Base-by-base conservation (phyloP, 2,888 invertebrate genomes). In the Coenonympha arcania region DNA sequence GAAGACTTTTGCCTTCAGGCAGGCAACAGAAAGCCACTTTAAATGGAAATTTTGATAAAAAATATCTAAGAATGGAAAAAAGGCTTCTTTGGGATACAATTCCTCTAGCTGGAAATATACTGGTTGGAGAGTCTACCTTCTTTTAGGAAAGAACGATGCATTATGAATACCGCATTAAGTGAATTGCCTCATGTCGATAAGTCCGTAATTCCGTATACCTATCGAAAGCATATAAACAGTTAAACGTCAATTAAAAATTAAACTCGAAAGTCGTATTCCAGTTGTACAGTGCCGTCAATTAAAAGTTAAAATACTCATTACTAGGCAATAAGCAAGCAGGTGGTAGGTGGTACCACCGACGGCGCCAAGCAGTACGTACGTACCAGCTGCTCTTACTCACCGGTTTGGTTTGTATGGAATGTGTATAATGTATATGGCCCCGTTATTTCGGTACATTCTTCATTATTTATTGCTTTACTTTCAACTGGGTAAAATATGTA, bases 391-490 rank as follows among this genome's bases (percentile, higher is more conserved):
- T 20, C 11, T 3, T 22, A n/a, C 15, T 22, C 44, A 44, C 34
- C 44, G 34, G 44, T 44, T 44, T 31, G 2, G 16, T 16, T 33
- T 16, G 34, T 22, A 33, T 34, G 44, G 44, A 44, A 44, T 44
- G 44, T 44, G 20, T 31, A 30, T 19, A 34, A 34, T 44, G 20
- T 31, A 30, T 19, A 34, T 20, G 31, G 42, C 19, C 34, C 44
- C 44, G 44, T 44, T 44, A 44, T 44, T 44, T 44, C 34, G 44
- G 44, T 44, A 44, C 44, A 44, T 44, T 33, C 42, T 11, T 30
- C 33, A 22, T 34, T 44, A 33, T 44, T 30, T 20, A 34, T 44
- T 34, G 15, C 11, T 15, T 22, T 34, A 34, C 44, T 34, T 22
- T 24, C 33, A 15, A 44, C 18, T 15, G 33, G n/a, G n/a, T n/a